Evolutionary conservation across 2,888 invertebrate species (phyloP).

Genomic region (Busseola fusca): DNA sequence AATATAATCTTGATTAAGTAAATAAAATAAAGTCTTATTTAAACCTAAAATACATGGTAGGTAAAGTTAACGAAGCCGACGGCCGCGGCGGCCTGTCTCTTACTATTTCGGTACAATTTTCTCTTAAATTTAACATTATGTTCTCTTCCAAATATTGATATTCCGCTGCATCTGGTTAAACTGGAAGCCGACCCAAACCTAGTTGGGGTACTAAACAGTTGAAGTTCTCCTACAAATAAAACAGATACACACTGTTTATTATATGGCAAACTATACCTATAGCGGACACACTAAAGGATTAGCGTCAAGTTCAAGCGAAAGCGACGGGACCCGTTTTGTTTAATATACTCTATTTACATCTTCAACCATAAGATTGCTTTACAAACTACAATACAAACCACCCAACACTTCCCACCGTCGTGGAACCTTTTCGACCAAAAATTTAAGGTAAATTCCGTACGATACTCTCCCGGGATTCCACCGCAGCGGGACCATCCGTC

Average conservation of each 20-base stretch:
- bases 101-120: neutral
- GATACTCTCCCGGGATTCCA: constrained; percentile 52
- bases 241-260: neutral
- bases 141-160: no score
- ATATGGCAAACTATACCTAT: neutral
- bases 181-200: no score
- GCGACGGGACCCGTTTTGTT: neutral
- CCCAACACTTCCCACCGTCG: neutral
- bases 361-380: neutral
- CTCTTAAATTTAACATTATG: neutral
- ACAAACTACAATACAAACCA: neutral
- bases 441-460: constrained; percentile 45
- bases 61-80: neutral
- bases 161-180: no score
- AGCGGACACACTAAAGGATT: neutral
- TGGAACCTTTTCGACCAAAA: constrained; percentile 24
- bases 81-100: neutral
- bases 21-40: no score
- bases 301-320: neutral
- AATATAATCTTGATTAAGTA: no score
- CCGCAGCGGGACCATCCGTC: constrained; percentile 65
- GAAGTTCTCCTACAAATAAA: neutral
- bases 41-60: neutral
- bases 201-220: no score
- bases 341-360: neutral